Conservation (phyloP, 2,113 vertebrate genomes). For the Tichodroma muraria region DNA sequence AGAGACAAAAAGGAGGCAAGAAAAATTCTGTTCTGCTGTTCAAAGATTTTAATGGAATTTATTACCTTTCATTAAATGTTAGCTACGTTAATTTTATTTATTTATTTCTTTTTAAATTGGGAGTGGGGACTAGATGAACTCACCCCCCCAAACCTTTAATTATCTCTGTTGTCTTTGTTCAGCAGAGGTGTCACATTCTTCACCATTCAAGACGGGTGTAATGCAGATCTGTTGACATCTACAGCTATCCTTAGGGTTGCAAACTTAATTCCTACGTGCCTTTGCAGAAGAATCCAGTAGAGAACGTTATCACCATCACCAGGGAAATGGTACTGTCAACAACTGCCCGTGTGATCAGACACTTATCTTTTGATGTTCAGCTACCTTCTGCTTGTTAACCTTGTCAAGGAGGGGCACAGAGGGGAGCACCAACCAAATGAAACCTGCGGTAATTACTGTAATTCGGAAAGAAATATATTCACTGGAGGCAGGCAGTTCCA, state of each 20-base stretch:
- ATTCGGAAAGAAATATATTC: slow-evolving; percentile 51
- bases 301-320: not conserved
- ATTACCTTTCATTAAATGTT: not conserved
- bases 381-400: slow-evolving; percentile 66
- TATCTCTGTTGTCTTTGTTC: not conserved
- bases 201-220: not conserved
- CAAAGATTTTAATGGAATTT: not conserved
- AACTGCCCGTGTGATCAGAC: not conserved
- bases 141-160: not conserved
- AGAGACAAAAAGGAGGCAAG: not conserved
- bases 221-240: not conserved
- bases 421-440: slow-evolving; percentile 30
- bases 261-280: not conserved
- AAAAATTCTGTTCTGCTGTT: not conserved
- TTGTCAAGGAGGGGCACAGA: slow-evolving; percentile 26
- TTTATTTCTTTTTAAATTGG: too few species aligned
- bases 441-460: slow-evolving; percentile 49
- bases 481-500: slow-evolving; percentile 43
- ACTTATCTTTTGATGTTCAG: slow-evolving; percentile 37
- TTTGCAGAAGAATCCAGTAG: not conserved
- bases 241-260: not conserved
- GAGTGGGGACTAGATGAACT: not conserved
- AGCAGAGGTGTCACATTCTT: not conserved
- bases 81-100: accelerated
- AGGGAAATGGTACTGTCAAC: slow-evolving; percentile 23